These are phyloP conservation scores for Erynnis tages DNA, from an alignment of 2,888 invertebrate genomes.

Conservation along the genomic window DNA sequence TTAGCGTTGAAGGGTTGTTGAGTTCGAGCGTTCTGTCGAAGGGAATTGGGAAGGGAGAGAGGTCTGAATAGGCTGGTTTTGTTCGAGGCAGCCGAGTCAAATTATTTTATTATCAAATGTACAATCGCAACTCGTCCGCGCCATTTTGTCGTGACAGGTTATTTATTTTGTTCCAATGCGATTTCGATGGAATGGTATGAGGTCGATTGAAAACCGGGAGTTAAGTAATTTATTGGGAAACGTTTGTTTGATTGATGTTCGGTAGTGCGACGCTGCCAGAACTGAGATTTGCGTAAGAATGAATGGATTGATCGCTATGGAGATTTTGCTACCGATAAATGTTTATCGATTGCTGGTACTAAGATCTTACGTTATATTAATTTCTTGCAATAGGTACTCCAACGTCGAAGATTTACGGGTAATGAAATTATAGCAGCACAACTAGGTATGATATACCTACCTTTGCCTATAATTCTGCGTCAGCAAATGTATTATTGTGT, in stretches of 20 bases:
- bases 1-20: slow-evolving; percentile 22
- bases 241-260: slow-evolving; percentile 21
- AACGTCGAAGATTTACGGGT: too few relatives aligned
- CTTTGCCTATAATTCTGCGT: too few relatives aligned
- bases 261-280: slow-evolving; percentile 1
- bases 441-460: too few relatives aligned
- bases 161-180: slow-evolving; percentile 56
- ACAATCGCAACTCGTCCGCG: slow-evolving; percentile 46
- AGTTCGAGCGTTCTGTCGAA: slow-evolving; percentile 20
- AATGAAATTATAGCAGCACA: too few relatives aligned
- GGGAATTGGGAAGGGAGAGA: slow-evolving; percentile 23
- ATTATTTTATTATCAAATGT: slow-evolving; percentile 62
- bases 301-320: slow-evolving; percentile 4
- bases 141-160: slow-evolving; percentile 47
- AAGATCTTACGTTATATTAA: too few relatives aligned
- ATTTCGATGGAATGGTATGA: slow-evolving; percentile 28
- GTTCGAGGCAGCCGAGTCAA: slow-evolving; percentile 45
- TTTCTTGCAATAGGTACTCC: too few relatives aligned
- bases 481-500: too few relatives aligned
- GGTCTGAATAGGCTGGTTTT: slow-evolving; percentile 44
- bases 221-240: slow-evolving; percentile 25
- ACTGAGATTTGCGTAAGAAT: slow-evolving; percentile 12
- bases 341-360: too few relatives aligned
- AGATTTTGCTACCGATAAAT: too few relatives aligned
- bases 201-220: slow-evolving; percentile 23